Evolutionary conservation across 2,113 vertebrate genomes (phyloP), one percentile per base, ranked within the genome.

Genomic region (Bolborhynchus lineola): DNA sequence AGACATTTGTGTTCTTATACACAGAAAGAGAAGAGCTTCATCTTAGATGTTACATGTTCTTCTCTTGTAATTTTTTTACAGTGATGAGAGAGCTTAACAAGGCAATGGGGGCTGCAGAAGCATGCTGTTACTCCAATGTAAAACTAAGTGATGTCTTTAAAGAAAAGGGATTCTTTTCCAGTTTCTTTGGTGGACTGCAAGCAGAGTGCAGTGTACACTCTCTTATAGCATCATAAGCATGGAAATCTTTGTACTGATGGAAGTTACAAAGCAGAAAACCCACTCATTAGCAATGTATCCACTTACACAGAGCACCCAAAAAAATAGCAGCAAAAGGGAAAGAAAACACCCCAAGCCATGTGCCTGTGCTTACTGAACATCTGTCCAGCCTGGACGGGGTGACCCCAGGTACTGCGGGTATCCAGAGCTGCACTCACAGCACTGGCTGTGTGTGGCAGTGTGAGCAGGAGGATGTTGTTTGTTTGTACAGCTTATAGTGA

Each of bases 401-500:
- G 60, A 70, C 29, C 29, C 21, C 2, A 0, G 15, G 39, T 78
- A 10, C 31, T 24, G 4, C 50, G 53, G 49, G 31, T 33, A 20
- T n/a, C 57, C 24, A 19, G 81, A 52, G 13, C 37, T 86, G 52
- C 1, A 2, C 29, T 84, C 16, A 46, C 31, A 39, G 35, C 0
- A 1, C 44, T 15, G 24, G 3, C 29, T 12, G 37, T 1, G 0
- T 41, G 52, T 0, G 7, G 44, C 67, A 0, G 16, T 2, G 4
- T 44, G 26, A 33, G 4, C 7, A 9, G 46, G 33, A 28, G 13
- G 21, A 60, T 0, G 1, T 2, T 50, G 19, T 7, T n/a, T n/a
- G 23, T 59, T 26, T 5, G 31, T 24, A 7, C 1, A 1, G 18
- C 41, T 57, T 16, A 5, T 20, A 57, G 57, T 1, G 1, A 13